Evolutionary conservation across 2,888 invertebrate species (phyloP).

Genomic region (Ischnus inquisitorius): DNA sequence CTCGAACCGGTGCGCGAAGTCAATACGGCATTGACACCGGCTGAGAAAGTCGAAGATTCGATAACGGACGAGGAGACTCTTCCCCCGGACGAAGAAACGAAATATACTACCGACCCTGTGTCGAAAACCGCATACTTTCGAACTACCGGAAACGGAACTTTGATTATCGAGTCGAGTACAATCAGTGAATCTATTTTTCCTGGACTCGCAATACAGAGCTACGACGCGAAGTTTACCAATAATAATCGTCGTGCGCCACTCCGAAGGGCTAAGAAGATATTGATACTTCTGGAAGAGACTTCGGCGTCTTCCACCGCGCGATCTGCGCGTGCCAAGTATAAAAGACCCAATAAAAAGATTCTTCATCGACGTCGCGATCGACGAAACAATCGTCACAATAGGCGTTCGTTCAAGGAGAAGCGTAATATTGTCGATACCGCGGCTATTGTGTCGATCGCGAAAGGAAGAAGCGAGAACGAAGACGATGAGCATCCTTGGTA

Average conservation of each 20-base stretch:
- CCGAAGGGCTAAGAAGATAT: constrained; percentile 17
- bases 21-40: constrained; percentile 58
- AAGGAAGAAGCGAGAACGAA: constrained; percentile 26
- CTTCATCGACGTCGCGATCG: constrained; percentile 35
- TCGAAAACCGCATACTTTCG: constrained; percentile 12
- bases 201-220: constrained; percentile 27
- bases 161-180: not conserved
- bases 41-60: constrained; percentile 56
- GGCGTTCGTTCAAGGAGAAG: constrained; percentile 1
- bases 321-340: not conserved
- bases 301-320: not conserved
- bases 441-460: not conserved
- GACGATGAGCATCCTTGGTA: constrained; percentile 41
- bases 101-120: constrained; percentile 1
- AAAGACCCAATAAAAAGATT: constrained; percentile 6
- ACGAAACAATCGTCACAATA: constrained; percentile 16
- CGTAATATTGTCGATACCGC: not conserved
- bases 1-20: constrained; percentile 35
- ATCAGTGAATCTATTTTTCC: constrained; percentile 30
- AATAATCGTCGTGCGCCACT: not conserved
- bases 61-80: constrained; percentile 56
- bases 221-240: not conserved
- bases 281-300: constrained; percentile 39
- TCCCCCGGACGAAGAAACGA: constrained; percentile 61
- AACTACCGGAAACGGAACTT: not conserved